A percentile compares a stretch with the other conserved stretches of the same genome.
Conservation (phyloP, 2,113 vertebrate genomes). For the Alligator mississippiensis region DNA sequence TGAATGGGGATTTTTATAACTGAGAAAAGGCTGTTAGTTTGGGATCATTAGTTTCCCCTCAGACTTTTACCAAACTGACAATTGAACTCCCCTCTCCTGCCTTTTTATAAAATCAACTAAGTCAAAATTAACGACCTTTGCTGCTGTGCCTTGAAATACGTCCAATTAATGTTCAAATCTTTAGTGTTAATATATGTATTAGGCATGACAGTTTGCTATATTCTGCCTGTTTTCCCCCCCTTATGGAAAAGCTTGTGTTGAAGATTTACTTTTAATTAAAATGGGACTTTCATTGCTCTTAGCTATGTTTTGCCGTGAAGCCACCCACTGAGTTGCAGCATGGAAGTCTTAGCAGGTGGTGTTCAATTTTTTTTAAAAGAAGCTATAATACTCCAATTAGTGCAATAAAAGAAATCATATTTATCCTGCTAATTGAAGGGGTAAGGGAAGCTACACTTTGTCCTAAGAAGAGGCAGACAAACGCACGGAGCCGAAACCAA, state of each 20-base stretch:
- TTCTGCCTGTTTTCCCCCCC: constrained; percentile 31
- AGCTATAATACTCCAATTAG: constrained; percentile 17
- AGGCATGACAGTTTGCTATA: constrained; percentile 1
- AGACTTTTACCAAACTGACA: constrained; percentile 21
- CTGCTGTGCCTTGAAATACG: constrained; percentile 66
- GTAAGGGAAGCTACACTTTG: constrained; percentile 59
- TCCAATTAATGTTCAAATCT: constrained; percentile 72
- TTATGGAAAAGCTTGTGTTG: constrained; percentile 50
- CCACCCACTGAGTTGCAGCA: constrained; percentile 32
- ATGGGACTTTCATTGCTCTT: constrained; percentile 59
- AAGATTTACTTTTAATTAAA: constrained; percentile 77
- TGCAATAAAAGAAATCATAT: constrained; percentile 65
- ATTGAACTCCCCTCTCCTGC: constrained; percentile 40
- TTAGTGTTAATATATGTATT: constrained; percentile 75
- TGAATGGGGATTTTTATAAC: constrained; percentile 50
- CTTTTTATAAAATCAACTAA: constrained; percentile 66
- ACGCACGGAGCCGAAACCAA: constrained; percentile 66
- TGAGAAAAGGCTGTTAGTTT: constrained; percentile 61
- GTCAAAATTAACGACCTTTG: constrained; percentile 49
- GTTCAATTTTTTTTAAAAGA: constrained; percentile 2
- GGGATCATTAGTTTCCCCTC: constrained; percentile 54
- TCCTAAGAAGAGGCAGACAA: constrained; percentile 67
- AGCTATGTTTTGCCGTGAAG: constrained; percentile 65
- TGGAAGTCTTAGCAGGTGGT: constrained; percentile 35
- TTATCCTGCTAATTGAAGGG: constrained; percentile 72